Conservation (phyloP, 2,888 invertebrate species). For the Suillia variegata region DNA sequence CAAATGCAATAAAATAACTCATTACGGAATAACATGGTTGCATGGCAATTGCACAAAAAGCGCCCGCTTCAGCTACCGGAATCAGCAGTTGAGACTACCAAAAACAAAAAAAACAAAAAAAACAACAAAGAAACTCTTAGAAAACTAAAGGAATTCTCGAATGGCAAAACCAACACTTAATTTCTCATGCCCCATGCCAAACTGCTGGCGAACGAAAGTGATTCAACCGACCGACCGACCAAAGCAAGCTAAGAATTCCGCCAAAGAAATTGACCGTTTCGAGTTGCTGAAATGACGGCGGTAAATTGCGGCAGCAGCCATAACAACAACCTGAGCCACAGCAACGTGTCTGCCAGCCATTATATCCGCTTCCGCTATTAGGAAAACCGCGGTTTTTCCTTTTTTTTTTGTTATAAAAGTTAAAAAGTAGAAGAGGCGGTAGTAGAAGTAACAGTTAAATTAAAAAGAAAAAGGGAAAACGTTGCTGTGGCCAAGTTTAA, state of each 20-base stretch:
- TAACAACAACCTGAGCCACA: slow-evolving; percentile 14
- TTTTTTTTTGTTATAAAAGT: too few species aligned
- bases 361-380: slow-evolving; percentile 18
- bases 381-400: slow-evolving; percentile 9
- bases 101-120: too few species aligned
- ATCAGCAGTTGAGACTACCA: not conserved
- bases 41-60: slow-evolving; percentile 13
- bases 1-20: slow-evolving; percentile 25
- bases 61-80: not conserved
- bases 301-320: slow-evolving; percentile 21
- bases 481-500: slow-evolving; percentile 35
- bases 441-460: too few species aligned
- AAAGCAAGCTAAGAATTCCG: not conserved
- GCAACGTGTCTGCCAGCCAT: slow-evolving; percentile 21
- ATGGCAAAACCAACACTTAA: slow-evolving; percentile 53
- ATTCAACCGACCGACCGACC: not conserved
- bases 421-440: too few species aligned
- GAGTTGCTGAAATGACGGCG: not conserved
- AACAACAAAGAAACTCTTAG: too few species aligned
- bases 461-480: too few species aligned
- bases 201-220: not conserved
- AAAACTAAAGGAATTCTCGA: too few species aligned
- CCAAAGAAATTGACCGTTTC: not conserved
- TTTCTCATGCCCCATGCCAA: slow-evolving; percentile 32
- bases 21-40: slow-evolving; percentile 10